A percentile compares a stretch with the other conserved stretches of the same genome.
phyloP scores from a whole-genome alignment of 2,113 vertebrate species.

The Cichladusa arquata region DNA sequence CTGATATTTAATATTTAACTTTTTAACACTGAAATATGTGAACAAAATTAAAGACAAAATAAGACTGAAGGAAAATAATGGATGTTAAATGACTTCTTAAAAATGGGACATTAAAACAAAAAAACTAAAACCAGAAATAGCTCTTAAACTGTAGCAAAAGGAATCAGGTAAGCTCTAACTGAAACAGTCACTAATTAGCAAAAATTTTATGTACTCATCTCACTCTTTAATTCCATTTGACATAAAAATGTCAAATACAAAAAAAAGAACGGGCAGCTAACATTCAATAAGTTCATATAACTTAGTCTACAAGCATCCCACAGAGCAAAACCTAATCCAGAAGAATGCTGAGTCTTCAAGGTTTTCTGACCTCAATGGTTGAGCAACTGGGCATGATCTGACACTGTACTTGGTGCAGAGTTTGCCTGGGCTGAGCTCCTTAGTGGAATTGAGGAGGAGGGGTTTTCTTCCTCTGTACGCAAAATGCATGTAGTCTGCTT shows the following conservation, averaged over 20 bases:
- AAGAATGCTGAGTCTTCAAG: neutral
- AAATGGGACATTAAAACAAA: neutral
- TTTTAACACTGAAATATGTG: neutral
- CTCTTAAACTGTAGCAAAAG: accelerated
- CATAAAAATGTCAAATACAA: neutral
- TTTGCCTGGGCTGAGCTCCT: neutral
- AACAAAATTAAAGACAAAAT: neutral
- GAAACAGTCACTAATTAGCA: neutral
- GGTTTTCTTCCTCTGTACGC: accelerated
- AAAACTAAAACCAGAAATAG: neutral
- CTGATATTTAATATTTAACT: neutral
- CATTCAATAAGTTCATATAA: neutral
- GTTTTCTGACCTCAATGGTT: neutral
- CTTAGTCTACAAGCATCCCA: neutral
- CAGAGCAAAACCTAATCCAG: neutral
- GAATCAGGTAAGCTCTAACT: neutral
- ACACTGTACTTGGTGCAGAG: neutral
- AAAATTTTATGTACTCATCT: neutral
- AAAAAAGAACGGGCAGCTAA: neutral
- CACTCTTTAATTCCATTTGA: neutral
- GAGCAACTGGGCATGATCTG: neutral
- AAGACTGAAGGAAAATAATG: neutral
- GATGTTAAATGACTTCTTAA: neutral
- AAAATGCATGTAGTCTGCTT: neutral
- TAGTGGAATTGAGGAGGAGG: neutral